Conservation (phyloP, 2,113 vertebrate genomes). For the Pionites leucogaster region DNA sequence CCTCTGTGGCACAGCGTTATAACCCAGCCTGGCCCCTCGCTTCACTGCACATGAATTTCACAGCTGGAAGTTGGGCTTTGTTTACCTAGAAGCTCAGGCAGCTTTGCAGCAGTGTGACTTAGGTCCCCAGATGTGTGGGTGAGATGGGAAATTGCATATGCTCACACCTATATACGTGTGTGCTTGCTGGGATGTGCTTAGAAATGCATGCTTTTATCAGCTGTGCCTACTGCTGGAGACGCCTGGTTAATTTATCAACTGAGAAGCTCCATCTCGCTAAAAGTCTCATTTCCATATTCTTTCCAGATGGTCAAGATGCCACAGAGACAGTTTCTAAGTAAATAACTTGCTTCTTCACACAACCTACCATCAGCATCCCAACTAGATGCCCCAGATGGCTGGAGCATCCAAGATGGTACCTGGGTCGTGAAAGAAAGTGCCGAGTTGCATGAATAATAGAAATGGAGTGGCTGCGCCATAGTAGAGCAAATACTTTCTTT, state of each 20-base stretch:
- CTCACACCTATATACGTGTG: background rate
- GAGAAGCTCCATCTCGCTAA: background rate
- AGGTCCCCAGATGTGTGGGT: background rate
- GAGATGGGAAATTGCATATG: background rate
- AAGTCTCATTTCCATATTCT: conserved; percentile 66
- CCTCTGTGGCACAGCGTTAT: background rate
- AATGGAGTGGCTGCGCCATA: rapidly evolving
- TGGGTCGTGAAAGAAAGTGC: background rate
- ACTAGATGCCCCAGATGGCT: conserved; percentile 12
- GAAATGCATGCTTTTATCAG: background rate
- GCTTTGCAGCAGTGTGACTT: background rate
- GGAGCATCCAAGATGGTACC: background rate
- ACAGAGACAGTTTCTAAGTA: conserved; percentile 58
- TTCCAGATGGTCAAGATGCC: conserved; percentile 68
- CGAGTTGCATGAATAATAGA: background rate
- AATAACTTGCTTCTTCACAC: conserved; percentile 33
- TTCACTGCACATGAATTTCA: background rate
- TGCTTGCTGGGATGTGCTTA: background rate
- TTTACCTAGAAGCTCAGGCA: background rate
- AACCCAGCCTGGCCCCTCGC: background rate
- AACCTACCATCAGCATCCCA: background rate
- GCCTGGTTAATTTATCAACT: conserved; percentile 41
- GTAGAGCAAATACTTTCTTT: background rate
- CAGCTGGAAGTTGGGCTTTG: background rate
- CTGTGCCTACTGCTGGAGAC: background rate